Conservation (phyloP, 2,888 invertebrate genomes). For the Ecdyonurus torrentis region DNA sequence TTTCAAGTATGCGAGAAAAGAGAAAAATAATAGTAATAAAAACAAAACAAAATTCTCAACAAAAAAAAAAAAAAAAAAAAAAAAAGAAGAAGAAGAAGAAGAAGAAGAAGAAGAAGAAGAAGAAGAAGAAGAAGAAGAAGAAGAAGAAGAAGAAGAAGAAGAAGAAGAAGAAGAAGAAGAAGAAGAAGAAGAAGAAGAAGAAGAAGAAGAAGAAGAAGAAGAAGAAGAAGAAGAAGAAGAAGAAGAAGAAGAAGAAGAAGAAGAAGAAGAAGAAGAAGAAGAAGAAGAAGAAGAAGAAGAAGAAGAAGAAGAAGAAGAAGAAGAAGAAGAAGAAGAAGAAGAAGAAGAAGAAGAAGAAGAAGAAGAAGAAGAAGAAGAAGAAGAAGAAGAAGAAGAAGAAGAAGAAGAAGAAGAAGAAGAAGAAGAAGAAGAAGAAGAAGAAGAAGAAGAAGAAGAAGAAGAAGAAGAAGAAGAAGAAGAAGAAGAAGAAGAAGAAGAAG, state of each 20-base stretch:
- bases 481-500: conserved; percentile 5
- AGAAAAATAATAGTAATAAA: no score
- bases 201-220: conserved; percentile 4
- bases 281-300: background rate
- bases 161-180: conserved; percentile 6
- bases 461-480: conserved; percentile 5
- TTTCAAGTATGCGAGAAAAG: no score
- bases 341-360: background rate
- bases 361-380: conserved; percentile 2
- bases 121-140: conserved; percentile 10
- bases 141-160: conserved; percentile 3
- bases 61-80: no score
- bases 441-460: conserved; percentile 5
- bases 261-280: background rate
- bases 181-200: conserved; percentile 7
- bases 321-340: conserved; percentile 1
- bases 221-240: background rate
- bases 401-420: conserved; percentile 5
- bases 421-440: conserved; percentile 5
- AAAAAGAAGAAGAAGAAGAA: conserved; percentile 9
- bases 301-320: background rate
- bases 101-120: conserved; percentile 6
- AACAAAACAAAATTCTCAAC: background rate
- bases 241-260: conserved; percentile 4
- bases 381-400: conserved; percentile 5